Evolutionary conservation across 2,113 vertebrate genomes (phyloP).

Genomic region (Chamaea fasciata): DNA sequence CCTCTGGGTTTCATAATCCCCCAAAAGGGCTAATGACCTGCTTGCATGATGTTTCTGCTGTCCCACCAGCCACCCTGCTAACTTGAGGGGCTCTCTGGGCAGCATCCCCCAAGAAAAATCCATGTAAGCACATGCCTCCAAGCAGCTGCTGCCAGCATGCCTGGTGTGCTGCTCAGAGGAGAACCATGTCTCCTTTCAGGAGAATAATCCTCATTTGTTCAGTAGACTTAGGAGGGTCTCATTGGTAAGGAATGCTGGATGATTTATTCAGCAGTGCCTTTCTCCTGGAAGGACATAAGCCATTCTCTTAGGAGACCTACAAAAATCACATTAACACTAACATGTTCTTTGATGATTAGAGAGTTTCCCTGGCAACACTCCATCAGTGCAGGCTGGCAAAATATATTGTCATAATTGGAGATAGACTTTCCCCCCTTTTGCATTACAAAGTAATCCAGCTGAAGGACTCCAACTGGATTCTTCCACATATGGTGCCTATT

Average conservation of each 20-base stretch:
- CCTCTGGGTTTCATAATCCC: neutral
- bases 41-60: neutral
- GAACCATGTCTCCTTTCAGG: neutral
- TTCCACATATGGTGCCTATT: neutral
- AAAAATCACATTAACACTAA: neutral
- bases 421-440: neutral
- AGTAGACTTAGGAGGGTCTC: neutral
- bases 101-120: neutral
- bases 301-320: neutral
- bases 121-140: neutral
- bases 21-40: neutral
- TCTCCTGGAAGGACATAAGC: constrained; percentile 11
- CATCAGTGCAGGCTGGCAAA: neutral
- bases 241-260: neutral
- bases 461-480: neutral
- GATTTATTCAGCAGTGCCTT: constrained; percentile 11
- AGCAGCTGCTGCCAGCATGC: neutral
- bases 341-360: constrained; percentile 21
- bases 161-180: neutral
- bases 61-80: neutral
- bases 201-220: neutral
- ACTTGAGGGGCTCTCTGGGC: neutral
- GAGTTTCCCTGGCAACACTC: constrained; percentile 21
- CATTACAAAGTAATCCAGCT: neutral
- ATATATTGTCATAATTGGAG: neutral